Base-by-base conservation (phyloP, 2,113 vertebrate species). In the Opisthocomus hoazin region DNA sequence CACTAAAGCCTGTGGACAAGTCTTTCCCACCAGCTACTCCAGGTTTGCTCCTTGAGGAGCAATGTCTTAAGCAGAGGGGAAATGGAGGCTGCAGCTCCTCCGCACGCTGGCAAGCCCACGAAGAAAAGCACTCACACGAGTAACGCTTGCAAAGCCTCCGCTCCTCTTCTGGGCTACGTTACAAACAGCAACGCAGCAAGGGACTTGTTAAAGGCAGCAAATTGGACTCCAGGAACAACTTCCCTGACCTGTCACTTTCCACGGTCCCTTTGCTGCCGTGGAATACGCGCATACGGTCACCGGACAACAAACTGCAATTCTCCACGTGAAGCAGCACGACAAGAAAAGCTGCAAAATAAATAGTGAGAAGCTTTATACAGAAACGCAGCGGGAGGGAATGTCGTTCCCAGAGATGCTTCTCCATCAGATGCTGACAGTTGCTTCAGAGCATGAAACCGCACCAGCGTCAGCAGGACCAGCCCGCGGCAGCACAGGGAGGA, bases 231-330 rank as follows among this genome's bases (percentile, higher is more conserved):
- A 61, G 68, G 43, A 92, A 82, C 39, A 54, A 95, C 87, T 68
- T 56, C 69, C 78, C 74, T 43, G 77, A 54, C 46, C 90, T 54
- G 43, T 9, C 48, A 27, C 69, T 41, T 63, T 20, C n/a, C 84
- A 22, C 6, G 5, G 56, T 50, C 74, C 85, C 51, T 69, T 29
- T 79, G 86, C 58, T 2, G 10, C 68, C 1, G 19, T 29, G 83
- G 83, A 84, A 89, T 12, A 54, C 0, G 9, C 3, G 1, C 57
- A 7, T 0, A 15, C 2, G 1, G 65, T 26, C 74, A 36, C 23
- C 0, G 2, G 63, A 69, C 50, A 79, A 16, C 61, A 26, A 93
- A 80, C 0, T 46, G 74, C 78, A 63, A 5, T 11, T 41, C 78
- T 24, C 75, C 18, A 1, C 1, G 2, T 12, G 76, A 45, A 32